Evolutionary conservation across 2,797 vertebrate species (phyloP).

Genomic region (Manis crassicaudata): DNA sequence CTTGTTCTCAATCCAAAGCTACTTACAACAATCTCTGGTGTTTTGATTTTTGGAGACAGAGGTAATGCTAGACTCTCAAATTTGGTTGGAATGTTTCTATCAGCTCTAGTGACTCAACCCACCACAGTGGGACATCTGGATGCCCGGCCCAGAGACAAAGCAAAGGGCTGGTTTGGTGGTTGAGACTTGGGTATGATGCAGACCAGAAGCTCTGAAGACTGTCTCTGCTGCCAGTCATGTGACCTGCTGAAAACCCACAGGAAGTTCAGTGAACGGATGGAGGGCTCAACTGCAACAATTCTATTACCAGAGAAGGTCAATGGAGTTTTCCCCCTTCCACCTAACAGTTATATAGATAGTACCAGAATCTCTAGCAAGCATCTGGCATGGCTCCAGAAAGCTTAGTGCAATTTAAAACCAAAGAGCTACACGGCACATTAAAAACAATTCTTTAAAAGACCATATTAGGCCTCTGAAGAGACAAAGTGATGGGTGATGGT

Average conservation of each 20-base stretch:
- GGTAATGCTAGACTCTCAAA: conserved; percentile 64
- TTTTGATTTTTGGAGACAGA: conserved; percentile 66
- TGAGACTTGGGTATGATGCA: conserved; percentile 70
- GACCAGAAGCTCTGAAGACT: conserved; percentile 79
- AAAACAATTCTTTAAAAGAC: conserved; percentile 41
- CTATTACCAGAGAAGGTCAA: conserved; percentile 76
- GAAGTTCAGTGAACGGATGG: conserved; percentile 84
- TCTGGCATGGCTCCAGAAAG: conserved; percentile 61
- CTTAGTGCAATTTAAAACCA: conserved; percentile 50
- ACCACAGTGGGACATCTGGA: conserved; percentile 80
- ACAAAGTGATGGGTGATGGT: neutral
- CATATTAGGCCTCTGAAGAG: neutral
- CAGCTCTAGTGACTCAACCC: conserved; percentile 75
- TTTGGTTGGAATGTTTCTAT: conserved; percentile 71
- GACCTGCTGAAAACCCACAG: conserved; percentile 86
- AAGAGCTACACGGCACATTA: neutral
- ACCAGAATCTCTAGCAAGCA: conserved; percentile 59
- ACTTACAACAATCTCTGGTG: conserved; percentile 45
- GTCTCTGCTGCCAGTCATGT: conserved; percentile 81
- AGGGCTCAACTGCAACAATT: conserved; percentile 76
- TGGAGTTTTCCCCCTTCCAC: conserved; percentile 48
- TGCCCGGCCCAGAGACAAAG: conserved; percentile 80
- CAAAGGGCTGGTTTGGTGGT: conserved; percentile 84
- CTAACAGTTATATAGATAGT: conserved; percentile 73
- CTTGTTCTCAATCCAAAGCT: conserved; percentile 53